phyloP scores from a whole-genome alignment of 2,113 vertebrate species.

The Damaliscus lunatus region DNA sequence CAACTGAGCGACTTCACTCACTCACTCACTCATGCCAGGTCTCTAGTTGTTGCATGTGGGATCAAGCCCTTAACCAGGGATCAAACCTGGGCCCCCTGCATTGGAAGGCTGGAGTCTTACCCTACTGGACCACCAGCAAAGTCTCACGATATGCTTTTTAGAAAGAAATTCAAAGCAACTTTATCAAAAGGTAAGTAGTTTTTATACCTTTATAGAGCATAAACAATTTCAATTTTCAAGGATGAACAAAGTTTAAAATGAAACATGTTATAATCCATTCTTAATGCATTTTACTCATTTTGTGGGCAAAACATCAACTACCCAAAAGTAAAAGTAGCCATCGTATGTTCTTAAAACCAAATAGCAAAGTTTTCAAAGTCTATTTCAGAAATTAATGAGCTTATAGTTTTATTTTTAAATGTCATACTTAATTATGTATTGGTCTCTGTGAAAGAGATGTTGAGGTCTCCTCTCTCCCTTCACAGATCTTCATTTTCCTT shows the following conservation, averaged over 20 bases:
- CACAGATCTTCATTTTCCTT: background rate
- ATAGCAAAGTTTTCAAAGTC: background rate
- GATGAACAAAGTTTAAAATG: background rate
- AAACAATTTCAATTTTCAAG: constrained; percentile 16
- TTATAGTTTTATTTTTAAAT: background rate
- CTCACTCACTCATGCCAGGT: background rate
- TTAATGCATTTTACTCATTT: background rate
- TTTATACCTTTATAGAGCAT: background rate
- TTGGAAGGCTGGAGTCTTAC: background rate
- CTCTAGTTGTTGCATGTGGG: background rate
- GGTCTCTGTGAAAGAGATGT: background rate
- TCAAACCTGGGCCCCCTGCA: background rate
- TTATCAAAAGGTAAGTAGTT: background rate
- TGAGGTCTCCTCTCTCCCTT: background rate
- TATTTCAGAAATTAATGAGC: background rate
- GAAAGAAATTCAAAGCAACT: background rate
- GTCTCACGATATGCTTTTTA: background rate
- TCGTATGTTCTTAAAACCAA: background rate
- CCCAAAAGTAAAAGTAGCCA: background rate
- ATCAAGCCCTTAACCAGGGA: background rate
- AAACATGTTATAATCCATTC: background rate
- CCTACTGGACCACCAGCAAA: background rate
- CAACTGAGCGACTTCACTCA: background rate
- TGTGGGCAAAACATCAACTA: background rate
- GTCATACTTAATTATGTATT: background rate